phyloP scores from a whole-genome alignment of 2,888 invertebrate species.

The Allophyes oxyacanthae region DNA sequence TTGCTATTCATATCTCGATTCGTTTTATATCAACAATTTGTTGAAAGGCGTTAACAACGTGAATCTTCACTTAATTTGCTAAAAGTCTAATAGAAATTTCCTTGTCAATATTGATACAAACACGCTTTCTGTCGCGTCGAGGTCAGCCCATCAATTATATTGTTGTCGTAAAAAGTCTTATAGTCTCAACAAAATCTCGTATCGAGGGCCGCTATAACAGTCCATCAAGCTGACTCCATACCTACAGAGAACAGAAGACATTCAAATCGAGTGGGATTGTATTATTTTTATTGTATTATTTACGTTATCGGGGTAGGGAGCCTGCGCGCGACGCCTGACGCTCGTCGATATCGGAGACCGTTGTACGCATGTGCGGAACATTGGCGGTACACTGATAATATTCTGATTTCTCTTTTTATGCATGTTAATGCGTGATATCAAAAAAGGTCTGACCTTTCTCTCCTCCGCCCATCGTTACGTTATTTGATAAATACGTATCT shows the following conservation, averaged over 20 bases:
- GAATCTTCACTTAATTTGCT: background rate
- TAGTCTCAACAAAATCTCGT: constrained; percentile 57
- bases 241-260: constrained; percentile 66
- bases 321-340: constrained; percentile 73
- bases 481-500: constrained; percentile 64
- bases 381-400: constrained; percentile 74
- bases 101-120: constrained; percentile 63
- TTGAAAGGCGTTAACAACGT: background rate
- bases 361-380: constrained; percentile 84
- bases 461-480: constrained; percentile 62
- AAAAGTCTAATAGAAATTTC: constrained; percentile 18
- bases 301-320: constrained; percentile 76
- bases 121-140: constrained; percentile 49
- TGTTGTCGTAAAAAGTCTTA: constrained; percentile 64
- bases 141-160: constrained; percentile 68
- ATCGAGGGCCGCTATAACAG: constrained; percentile 61
- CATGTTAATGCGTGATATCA: constrained; percentile 82
- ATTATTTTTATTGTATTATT: constrained; percentile 87
- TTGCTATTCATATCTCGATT: too few species aligned
- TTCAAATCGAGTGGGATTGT: constrained; percentile 80
- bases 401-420: constrained; percentile 85
- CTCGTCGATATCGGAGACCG: constrained; percentile 75
- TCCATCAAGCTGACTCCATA: constrained; percentile 58
- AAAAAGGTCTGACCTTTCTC: constrained; percentile 72
- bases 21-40: too few species aligned